These are phyloP conservation scores for Alauda arvensis DNA, from an alignment of 2,797 vertebrate species.

Conservation along the genomic window DNA sequence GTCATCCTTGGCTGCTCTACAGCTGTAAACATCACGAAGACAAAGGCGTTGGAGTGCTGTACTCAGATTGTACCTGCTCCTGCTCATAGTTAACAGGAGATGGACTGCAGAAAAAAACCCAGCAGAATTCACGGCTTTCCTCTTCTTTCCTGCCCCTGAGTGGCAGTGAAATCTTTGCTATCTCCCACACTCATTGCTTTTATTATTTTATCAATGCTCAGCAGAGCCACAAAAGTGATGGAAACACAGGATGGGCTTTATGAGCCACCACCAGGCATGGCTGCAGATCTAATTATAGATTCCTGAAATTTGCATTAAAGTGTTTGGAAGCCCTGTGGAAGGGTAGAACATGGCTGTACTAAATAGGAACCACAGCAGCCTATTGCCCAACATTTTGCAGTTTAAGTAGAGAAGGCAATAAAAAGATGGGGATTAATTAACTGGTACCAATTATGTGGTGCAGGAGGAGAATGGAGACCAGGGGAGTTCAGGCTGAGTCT, in stretches of 20 bases:
- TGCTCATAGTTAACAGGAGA: neutral
- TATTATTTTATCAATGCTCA: neutral
- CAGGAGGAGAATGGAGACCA: neutral
- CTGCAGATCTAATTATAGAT: slow-evolving; percentile 5
- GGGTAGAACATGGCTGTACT: neutral
- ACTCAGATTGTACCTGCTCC: neutral
- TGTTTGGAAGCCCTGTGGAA: neutral
- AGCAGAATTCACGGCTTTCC: neutral
- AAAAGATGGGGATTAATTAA: neutral
- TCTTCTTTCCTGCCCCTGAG: neutral
- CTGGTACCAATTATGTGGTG: neutral
- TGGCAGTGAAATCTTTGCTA: neutral
- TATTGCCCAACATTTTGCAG: neutral
- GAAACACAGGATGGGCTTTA: neutral
- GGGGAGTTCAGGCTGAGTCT: neutral
- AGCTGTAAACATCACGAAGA: slow-evolving; percentile 18
- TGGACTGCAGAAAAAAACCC: neutral
- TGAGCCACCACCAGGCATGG: neutral
- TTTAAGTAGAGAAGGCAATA: neutral
- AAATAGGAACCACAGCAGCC: neutral
- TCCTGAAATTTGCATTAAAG: neutral
- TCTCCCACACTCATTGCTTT: neutral
- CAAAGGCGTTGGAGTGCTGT: neutral
- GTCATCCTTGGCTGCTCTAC: slow-evolving; percentile 16
- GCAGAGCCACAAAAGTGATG: neutral